Base-by-base conservation (phyloP, 2,888 invertebrate genomes). In the Plagiodera versicolora region DNA sequence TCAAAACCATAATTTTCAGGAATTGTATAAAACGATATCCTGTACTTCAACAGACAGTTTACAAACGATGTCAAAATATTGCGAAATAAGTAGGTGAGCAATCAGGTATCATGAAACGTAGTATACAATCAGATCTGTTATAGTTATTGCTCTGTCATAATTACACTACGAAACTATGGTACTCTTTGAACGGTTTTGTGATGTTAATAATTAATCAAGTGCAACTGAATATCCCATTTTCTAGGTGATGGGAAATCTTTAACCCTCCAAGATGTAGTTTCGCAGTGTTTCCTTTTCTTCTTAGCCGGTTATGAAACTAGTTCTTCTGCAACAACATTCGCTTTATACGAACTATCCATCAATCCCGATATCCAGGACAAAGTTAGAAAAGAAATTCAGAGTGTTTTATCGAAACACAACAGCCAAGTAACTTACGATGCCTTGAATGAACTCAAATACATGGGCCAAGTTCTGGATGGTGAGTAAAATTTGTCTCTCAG, bases 251-350 rank as follows among this genome's bases (percentile, higher is more conserved):
- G 61, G 18, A 60, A 24, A n/a, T 47, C 53, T n/a, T 28, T 67
- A 17, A 65, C 60, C 1, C 48, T 68, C 28, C 14, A 67, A 4
- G 69, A 70, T 50, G 58, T 68, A n/a, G 63, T 63, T 1, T 70
- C 70, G 4, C 71, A 72, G 54, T 51, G 67, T 58, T 67, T 70
- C 39, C 48, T 71, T n/a, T 71, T 71, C 53, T 71, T 71, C 48
- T 39, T 62, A 11, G 71, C 71, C 9, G 70, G 71, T 14, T 71
- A 66, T 54, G 71, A 71, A 58, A 71, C 71, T 1, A 70, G 70
- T 46, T 66, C 71, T 1, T 68, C 69, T 0, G 68, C 71, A 1
- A 70, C 68, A 69, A 67, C 69, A 8, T 71, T 70, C 28, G 65
- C 63, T 11, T 53, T 71, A n/a, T 70, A 63, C 48, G 64, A 68